phyloP scores from a whole-genome alignment of 2,113 vertebrate species.

The Peucedramus taeniatus region DNA sequence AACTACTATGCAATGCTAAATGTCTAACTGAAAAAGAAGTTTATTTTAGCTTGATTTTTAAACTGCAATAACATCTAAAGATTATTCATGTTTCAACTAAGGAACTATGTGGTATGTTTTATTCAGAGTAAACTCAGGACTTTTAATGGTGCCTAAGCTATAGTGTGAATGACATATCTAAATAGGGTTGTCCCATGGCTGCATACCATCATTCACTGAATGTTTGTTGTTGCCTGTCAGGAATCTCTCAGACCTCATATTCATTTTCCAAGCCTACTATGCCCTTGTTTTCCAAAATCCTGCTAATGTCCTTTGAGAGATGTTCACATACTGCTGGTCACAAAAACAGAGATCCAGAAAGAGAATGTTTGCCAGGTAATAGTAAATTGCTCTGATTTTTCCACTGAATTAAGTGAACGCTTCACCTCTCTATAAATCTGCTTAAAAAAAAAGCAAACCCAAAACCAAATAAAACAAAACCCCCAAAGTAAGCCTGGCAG shows the following conservation, averaged over 20 bases:
- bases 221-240: conserved; percentile 39
- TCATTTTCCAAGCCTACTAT: neutral
- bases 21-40: conserved; percentile 43
- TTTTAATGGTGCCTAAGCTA: conserved; percentile 46
- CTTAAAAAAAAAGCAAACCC: neutral
- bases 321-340: neutral
- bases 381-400: neutral
- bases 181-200: conserved; percentile 53
- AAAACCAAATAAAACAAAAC: neutral
- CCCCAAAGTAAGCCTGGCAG: neutral
- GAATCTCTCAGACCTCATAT: neutral
- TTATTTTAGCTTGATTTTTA: conserved; percentile 57
- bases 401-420: neutral
- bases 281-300: neutral
- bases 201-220: conserved; percentile 50
- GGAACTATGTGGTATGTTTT: conserved; percentile 63
- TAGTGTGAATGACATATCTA: conserved; percentile 74
- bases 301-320: neutral
- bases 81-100: conserved; percentile 57
- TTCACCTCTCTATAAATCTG: neutral
- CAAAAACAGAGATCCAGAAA: neutral
- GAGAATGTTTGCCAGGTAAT: neutral
- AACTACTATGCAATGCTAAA: conserved; percentile 46
- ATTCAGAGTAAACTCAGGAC: conserved; percentile 60
- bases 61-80: conserved; percentile 49